Evolutionary conservation across 1,140 invertebrate species (phyloP), one percentile per base, ranked within the genome.

Genomic region (Asbolus verrucosus): DNA sequence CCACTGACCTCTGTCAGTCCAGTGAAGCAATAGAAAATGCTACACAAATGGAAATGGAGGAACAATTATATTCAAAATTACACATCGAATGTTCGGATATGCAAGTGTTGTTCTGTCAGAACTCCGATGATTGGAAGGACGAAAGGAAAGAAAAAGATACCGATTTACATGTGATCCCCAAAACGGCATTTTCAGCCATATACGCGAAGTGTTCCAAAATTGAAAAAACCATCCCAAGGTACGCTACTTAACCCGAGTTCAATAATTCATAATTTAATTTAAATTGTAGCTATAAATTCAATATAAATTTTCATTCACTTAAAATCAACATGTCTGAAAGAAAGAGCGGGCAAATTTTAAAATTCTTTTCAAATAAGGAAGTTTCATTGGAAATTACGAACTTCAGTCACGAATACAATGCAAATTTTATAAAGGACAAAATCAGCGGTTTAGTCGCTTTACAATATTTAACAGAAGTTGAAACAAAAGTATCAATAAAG

Each of bases 21-120:
- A 86, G 86, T 66, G 80, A 88, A 74, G 84, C 87, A 16, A 79
- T 91, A 1, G 91, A 93, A 80, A 91, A 92, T 77, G 88, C 90
- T 0, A 94, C 92, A 0, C 88, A 91, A 75, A 92, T 92, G 87
- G 92, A 94, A 83, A 81, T 94, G 11, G 92, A 94, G 78, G 91
- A 93, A 80, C 84, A 89, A 63, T 81, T 94, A 0, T 95, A 94
- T 75, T 92, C 94, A 73, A 84, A 92, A 74, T 86, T 94, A 60
- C 88, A 90, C 71, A 83, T 93, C 54, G 87, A 87, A 69, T 86
- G 91, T 54, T 87, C 86, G 46, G 87, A 88, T 77, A 86, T 89
- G 72, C 92, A 91, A 82, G 80, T 88, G 2, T 70, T 89, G 18
- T 87, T 89, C 77, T 86, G 86, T 75, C 85, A 86, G 71, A 83